These are phyloP conservation scores for Germaria angustata DNA, from an alignment of 2,888 invertebrate species.

Conservation along the genomic window DNA sequence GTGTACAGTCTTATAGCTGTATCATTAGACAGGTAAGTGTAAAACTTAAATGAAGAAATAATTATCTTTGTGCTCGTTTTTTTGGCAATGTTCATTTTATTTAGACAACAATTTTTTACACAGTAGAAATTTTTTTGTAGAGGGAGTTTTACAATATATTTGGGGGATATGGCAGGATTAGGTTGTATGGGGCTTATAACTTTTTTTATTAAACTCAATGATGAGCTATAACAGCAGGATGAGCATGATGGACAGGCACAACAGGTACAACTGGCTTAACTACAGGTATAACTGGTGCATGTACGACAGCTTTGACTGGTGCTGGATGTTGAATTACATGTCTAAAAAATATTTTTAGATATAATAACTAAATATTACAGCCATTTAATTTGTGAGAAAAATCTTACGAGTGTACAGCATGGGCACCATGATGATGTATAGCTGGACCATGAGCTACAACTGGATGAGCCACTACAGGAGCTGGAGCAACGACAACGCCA, in stretches of 20 bases:
- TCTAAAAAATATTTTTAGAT: conserved; percentile 55
- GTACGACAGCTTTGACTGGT: conserved; percentile 75
- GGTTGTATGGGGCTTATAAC: not conserved
- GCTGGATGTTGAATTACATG: conserved; percentile 79
- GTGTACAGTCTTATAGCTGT: conserved; percentile 97
- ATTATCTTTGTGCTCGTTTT: conserved; percentile 35
- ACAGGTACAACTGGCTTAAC: conserved; percentile 74
- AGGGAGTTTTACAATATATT: conserved; percentile 68
- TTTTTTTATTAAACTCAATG: conserved; percentile 66
- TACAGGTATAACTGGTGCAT: conserved; percentile 68
- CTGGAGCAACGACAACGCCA: conserved; percentile 77
- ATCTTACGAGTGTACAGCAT: conserved; percentile 77
- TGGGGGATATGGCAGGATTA: conserved; percentile 23
- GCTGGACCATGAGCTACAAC: conserved; percentile 69
- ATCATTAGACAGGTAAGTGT: conserved; percentile 92
- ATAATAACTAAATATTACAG: not conserved
- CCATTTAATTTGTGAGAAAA: not conserved
- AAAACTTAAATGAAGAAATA: conserved; percentile 19
- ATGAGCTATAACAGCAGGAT: conserved; percentile 76
- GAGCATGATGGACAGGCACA: conserved; percentile 77
- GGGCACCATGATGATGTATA: conserved; percentile 75
- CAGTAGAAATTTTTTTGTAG: conserved; percentile 28
- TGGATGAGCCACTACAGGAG: conserved; percentile 73
- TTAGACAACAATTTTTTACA: conserved; percentile 36
- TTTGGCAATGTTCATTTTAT: conserved; percentile 57